Conservation (phyloP, 2,797 vertebrate species). For the Pempheris klunzingeri region DNA sequence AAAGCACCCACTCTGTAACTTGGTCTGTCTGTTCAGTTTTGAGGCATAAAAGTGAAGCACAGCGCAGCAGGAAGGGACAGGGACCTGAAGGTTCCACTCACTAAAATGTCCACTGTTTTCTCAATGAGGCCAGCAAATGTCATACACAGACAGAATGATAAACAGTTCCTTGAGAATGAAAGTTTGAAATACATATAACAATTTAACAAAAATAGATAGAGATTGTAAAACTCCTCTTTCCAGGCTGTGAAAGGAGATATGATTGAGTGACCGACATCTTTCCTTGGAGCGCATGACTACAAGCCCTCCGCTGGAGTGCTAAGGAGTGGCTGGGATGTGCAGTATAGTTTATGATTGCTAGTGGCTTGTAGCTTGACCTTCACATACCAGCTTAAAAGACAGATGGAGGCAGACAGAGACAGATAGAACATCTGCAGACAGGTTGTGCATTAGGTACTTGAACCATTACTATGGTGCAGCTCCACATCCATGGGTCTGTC, state of each 20-base stretch:
- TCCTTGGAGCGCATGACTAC: background rate
- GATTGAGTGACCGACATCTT: background rate
- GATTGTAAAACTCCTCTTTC: background rate
- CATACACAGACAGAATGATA: background rate
- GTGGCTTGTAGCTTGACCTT: background rate
- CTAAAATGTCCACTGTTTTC: no score
- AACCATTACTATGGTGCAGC: background rate
- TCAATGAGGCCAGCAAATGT: no score
- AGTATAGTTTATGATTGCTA: background rate
- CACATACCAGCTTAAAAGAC: background rate
- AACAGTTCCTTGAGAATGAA: background rate
- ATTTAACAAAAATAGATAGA: background rate
- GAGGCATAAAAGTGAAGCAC: no score
- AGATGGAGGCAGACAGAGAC: background rate
- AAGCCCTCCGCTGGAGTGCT: background rate
- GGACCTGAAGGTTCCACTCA: no score
- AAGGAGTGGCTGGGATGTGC: background rate
- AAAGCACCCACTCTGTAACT: no score
- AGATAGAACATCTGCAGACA: background rate
- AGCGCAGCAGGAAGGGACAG: no score
- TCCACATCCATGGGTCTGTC: background rate
- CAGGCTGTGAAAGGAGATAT: background rate
- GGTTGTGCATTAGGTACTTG: background rate
- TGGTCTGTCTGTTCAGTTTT: no score
- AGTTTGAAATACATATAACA: background rate